Evolutionary conservation across 2,797 vertebrate genomes (phyloP), one percentile per base, ranked within the genome.

Genomic region (Anguilla obscura): DNA sequence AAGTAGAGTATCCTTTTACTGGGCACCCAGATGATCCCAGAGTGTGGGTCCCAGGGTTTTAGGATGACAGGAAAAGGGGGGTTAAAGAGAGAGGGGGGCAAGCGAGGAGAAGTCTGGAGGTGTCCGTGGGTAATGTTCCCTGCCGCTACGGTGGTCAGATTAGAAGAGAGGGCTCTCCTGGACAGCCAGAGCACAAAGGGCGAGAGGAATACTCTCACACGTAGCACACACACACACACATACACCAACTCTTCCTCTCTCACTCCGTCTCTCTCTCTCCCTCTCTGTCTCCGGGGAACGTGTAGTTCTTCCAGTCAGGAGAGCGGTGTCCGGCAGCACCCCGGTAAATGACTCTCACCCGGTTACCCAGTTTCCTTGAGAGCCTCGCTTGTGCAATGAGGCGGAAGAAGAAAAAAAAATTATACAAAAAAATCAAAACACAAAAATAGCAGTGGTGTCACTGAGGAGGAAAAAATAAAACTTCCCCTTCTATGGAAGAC

Each of bases 241-340:
- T 63, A 33, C 85, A 69, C 66, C 10, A 60, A 88, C 92, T 88
- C 90, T 93, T 94, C 94, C 94, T 94, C 94, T 89, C 87, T 85
- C 60, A 16, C 21, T 36, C 85, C 85, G 30, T n/a, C 3, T 45
- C 36, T 40, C 74, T 79, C 14, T 58, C 10, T 66, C 63, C 18
- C 69, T n/a, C 69, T 74, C 69, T 74, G 36, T 36, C n/a, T 74
- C 76, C 2, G 30, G 8, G 69, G 69, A n/a, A 33, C 76, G 48
- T 12, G 5, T 1, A 48, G 18, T 8, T 18, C 76, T 45, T 36
- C 3, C 76, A 27, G 74, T 79, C 10, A 8, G 6, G 76, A 48
- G 76, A 48, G 76, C 36, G 24, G 9, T 1, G 18, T 82, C 40
- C 48, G 24, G 45, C 36, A 50, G 16, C 40, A 2, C 18, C 24